These are phyloP conservation scores for Limnothrissa miodon DNA, from an alignment of 2,113 vertebrate genomes.

Conservation along the genomic window DNA sequence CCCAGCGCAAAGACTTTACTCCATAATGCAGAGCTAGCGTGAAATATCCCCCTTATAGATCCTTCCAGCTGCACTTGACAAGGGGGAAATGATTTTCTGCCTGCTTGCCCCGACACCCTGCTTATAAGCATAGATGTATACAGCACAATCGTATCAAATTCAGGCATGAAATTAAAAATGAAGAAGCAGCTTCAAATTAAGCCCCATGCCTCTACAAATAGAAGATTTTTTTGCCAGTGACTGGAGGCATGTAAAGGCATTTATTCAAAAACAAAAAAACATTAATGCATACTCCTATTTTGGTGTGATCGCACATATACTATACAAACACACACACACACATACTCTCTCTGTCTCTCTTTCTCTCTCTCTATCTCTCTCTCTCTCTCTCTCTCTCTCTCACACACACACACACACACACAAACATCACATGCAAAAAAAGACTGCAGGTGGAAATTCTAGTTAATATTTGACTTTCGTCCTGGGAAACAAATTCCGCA, in stretches of 20 bases:
- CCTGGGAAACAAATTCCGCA: slow-evolving; percentile 63
- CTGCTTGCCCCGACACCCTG: slow-evolving; percentile 15
- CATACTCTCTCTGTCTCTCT: too few relatives aligned
- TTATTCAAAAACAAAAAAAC: background rate
- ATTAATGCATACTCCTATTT: background rate
- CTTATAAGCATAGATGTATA: slow-evolving; percentile 9
- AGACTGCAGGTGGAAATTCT: slow-evolving; percentile 31
- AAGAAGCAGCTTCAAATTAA: slow-evolving; percentile 25
- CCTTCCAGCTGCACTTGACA: slow-evolving; percentile 25
- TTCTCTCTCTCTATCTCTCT: too few relatives aligned
- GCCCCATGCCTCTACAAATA: background rate
- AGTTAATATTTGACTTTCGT: slow-evolving; percentile 67
- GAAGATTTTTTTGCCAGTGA: slow-evolving; percentile 31
- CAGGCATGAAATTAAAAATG: slow-evolving; percentile 29
- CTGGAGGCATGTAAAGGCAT: slow-evolving; percentile 1
- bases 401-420: background rate
- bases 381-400: too few relatives aligned
- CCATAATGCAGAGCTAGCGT: background rate
- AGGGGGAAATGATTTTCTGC: slow-evolving; percentile 26
- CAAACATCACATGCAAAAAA: slow-evolving; percentile 6
- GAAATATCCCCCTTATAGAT: slow-evolving; percentile 25
- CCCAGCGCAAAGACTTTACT: background rate
- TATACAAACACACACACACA: background rate
- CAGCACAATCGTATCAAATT: slow-evolving; percentile 24
- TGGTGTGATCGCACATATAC: background rate